Base-by-base conservation (phyloP, 2,888 invertebrate species). In the Brassicogethes aeneus region DNA sequence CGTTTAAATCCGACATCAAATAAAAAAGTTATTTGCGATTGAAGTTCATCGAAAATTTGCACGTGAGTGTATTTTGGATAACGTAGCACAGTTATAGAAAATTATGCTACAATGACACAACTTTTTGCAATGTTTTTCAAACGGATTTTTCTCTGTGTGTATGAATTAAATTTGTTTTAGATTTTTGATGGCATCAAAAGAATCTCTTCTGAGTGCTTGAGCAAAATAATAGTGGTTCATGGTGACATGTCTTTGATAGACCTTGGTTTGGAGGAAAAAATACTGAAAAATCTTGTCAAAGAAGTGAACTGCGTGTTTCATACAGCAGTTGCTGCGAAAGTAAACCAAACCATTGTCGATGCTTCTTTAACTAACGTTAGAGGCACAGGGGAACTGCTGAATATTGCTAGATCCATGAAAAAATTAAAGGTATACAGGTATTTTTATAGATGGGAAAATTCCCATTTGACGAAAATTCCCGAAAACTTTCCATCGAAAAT, bases 291-390 rank as follows among this genome's bases (percentile, higher is more conserved):
- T 13, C 51, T 77, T 15, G 56, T 62, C 17, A 66, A 73, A 10
- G 72, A 80, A 50, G 77, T 82, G 16, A 65, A 70, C 36, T 67
- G 82, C 33, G 77, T 87, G n/a, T 80, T 87, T 60, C 85, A 87
- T 61, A 77, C 79, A 30, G 86, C 85, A 1, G 85, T 84, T 1
- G 83, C 82, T 2, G 79, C 85, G 12, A 72, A 77, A 46, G 85
- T 87, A 57, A 80, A 85, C 56, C 84, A 85, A 59, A 73, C 73
- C 14, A 65, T 87, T n/a, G 73, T 74, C 63, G 62, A 70, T 10
- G 80, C 85, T 0, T 70, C 79, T 16, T 71, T 74, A 39, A 79
- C 82, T 64, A 87, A 86, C 63, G 76, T 85, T 2, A 65, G 75
- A 30, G 80, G 79, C 36, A 79, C 81, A 1, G 70, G 73, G 47